These are phyloP conservation scores for Actinia equina DNA, from an alignment of 64 coral and sea anemone species.

Conservation along the genomic window DNA sequence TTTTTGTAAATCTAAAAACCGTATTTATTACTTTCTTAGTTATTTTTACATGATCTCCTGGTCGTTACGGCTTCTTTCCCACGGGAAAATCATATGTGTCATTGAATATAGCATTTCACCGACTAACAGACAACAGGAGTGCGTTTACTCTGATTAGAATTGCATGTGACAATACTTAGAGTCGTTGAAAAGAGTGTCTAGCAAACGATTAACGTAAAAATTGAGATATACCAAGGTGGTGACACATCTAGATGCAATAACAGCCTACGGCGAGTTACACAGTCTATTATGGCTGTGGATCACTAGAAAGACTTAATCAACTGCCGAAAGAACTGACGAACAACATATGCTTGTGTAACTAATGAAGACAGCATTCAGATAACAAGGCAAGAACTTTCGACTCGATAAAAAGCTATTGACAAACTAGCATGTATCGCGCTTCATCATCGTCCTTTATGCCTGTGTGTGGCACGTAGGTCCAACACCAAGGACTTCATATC, in stretches of 20 bases:
- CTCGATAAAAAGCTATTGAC: no score
- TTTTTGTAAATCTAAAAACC: not conserved
- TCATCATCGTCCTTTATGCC: no score
- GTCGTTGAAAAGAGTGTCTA: constrained; percentile 9
- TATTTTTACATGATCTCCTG: not conserved
- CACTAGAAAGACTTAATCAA: no score
- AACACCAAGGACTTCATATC: no score
- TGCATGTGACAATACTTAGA: not conserved
- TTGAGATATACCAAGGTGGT: not conserved
- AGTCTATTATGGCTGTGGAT: no score
- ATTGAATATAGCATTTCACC: not conserved
- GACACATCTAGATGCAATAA: not conserved
- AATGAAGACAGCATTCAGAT: not conserved
- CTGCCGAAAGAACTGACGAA: no score
- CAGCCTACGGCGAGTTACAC: not conserved
- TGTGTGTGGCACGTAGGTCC: no score
- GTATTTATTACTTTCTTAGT: not conserved
- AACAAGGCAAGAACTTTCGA: no score
- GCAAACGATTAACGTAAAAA: constrained; percentile 13
- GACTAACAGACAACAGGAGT: not conserved
- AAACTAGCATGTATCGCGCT: no score
- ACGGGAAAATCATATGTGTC: constrained; percentile 7
- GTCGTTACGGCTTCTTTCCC: not conserved
- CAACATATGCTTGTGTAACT: not conserved
- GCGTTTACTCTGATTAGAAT: not conserved